Evolutionary conservation across 2,888 invertebrate species (phyloP).

Genomic region (Volucella inanis): DNA sequence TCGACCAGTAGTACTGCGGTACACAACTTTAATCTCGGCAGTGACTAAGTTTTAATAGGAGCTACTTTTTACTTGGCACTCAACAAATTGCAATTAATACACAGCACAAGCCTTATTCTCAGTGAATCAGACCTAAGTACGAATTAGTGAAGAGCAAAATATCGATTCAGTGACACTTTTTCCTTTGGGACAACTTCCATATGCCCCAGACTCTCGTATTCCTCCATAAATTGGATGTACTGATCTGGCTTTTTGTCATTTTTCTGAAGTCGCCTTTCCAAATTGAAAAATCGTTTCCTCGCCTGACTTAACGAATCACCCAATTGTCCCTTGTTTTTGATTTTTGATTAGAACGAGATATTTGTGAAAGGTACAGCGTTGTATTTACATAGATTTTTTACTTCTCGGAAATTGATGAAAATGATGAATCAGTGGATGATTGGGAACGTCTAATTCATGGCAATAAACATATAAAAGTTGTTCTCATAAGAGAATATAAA

Average conservation of each 20-base stretch:
- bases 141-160: conserved; percentile 1
- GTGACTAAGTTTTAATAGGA: background rate
- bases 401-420: too few species aligned
- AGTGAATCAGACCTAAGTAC: conserved; percentile 7
- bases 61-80: conserved; percentile 12
- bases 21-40: background rate
- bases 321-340: background rate
- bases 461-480: too few species aligned
- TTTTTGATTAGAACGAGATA: too few species aligned
- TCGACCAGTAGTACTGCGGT: background rate
- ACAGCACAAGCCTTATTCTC: conserved; percentile 24
- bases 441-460: too few species aligned
- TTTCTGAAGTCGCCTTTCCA: conserved; percentile 2
- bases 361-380: too few species aligned
- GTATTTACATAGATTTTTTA: too few species aligned
- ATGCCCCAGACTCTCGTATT: conserved; percentile 10
- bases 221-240: conserved; percentile 1
- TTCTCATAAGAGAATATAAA: too few species aligned
- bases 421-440: too few species aligned
- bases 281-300: background rate
- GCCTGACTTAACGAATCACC: conserved; percentile 17
- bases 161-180: background rate
- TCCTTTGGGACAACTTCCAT: conserved; percentile 4
- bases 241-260: background rate
- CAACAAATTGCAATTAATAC: conserved; percentile 6